Evolutionary conservation across 2,888 invertebrate species (phyloP), one percentile per base, ranked within the genome.

Genomic region (Allacma fusca): DNA sequence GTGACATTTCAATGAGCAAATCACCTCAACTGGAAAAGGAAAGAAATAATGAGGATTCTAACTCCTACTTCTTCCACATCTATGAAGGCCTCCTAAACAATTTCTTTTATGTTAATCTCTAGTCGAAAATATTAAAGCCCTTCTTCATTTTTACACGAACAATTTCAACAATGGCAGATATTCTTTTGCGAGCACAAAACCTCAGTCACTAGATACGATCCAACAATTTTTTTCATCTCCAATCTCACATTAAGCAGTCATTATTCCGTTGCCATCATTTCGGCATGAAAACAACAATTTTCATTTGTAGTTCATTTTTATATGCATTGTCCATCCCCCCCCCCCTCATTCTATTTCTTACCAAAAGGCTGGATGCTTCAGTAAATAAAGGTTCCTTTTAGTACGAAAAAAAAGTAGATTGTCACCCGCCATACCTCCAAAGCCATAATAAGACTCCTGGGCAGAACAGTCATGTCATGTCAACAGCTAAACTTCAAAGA

Each of bases 1-100:
- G 57, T 72, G 28, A 28, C 44, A 59, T 43, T 26, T 72, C 72
- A 62, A 62, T 72, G 72, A 59, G 34, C 40, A 72, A 59, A 72
- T 57, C 72, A 72, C 62, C 72, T 72, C 72, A 72, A 62, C 72
- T 72, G 62, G 72, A 72, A 72, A 62, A 62, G 72, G 57, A 72
- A 72, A 62, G 72, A 72, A 72, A 72, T 62, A 72, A 72, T 72
- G 72, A 72, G 72, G 29, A 44, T 70, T 70, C 50, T 44, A 34
- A 16, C 44, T 44, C 44, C 44, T 44, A 44, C 69, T 5, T 44
- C 12, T 44, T 70, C 69, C 16, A 40, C 26, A 50, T 50, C 50
- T 50, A 50, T 50, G 50, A 50, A n/a, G 50, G 50, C 50, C 50
- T 50, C 50, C 50, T 50, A n/a, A 50, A 50, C 50, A 50, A 50